Evolutionary conservation across 2,797 vertebrate species (phyloP).

Genomic region (Amphiprion clarkii): DNA sequence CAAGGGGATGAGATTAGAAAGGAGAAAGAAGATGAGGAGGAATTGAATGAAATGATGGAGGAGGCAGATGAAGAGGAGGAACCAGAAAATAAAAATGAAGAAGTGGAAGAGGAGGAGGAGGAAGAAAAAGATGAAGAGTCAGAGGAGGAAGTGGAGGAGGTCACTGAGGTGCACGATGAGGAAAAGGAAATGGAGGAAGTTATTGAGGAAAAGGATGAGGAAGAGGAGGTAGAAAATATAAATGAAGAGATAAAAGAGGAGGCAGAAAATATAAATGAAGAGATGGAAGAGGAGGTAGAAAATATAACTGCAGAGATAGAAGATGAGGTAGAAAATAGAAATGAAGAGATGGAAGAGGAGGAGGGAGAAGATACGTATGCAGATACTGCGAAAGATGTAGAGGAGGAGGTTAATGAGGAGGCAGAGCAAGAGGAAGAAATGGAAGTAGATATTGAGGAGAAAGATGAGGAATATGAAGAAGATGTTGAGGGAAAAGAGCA

Average conservation of each 20-base stretch:
- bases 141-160: background rate
- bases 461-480: background rate
- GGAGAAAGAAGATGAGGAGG: constrained; percentile 1
- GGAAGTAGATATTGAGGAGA: background rate
- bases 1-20: background rate
- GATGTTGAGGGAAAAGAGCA: background rate
- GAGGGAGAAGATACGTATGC: background rate
- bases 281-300: background rate
- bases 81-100: constrained; percentile 3
- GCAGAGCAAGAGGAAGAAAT: background rate
- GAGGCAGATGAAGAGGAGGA: constrained; percentile 6
- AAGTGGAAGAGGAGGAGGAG: background rate
- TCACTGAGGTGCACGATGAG: background rate
- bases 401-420: background rate
- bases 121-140: background rate
- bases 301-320: background rate
- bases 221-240: background rate
- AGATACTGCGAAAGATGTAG: background rate
- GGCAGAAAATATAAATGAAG: background rate
- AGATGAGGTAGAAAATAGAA: background rate
- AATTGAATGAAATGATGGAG: background rate
- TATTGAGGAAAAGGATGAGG: background rate
- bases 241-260: background rate
- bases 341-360: background rate
- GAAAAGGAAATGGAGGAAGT: background rate